phyloP scores from a whole-genome alignment of 64 coral and sea anemone genomes.

The Stichodactyla mertensii region DNA sequence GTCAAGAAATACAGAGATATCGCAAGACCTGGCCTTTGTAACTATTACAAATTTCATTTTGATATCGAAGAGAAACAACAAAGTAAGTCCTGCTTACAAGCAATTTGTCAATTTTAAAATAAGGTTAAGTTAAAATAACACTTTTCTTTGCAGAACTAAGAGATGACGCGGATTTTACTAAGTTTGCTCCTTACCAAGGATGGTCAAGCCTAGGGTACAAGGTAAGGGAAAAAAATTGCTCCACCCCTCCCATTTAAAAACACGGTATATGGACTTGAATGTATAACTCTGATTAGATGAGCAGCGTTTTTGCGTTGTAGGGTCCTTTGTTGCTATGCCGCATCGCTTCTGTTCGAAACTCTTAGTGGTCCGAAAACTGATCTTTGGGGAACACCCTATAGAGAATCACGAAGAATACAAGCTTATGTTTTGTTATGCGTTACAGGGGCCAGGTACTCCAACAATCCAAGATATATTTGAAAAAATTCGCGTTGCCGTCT shows the following conservation, averaged over 20 bases:
- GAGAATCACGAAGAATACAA: background rate
- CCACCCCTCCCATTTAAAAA: too few relatives aligned
- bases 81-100: constrained; percentile 32
- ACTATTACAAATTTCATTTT: constrained; percentile 85
- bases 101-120: too few relatives aligned
- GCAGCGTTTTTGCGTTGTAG: background rate
- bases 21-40: constrained; percentile 66
- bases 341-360: too few relatives aligned
- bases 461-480: constrained; percentile 77
- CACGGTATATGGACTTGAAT: too few relatives aligned
- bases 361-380: background rate
- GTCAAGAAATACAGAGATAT: constrained; percentile 82
- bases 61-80: constrained; percentile 75
- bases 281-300: background rate
- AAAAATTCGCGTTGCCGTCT: constrained; percentile 79
- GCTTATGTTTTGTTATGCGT: background rate
- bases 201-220: background rate
- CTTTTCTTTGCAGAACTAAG: constrained; percentile 13
- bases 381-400: background rate
- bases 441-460: constrained; percentile 48
- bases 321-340: too few relatives aligned
- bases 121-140: background rate
- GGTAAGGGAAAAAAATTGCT: background rate
- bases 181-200: constrained; percentile 31
- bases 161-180: constrained; percentile 54